Evolutionary conservation across 1,140 invertebrate genomes (phyloP), one percentile per base, ranked within the genome.

Genomic region (Drosophila arizonae): DNA sequence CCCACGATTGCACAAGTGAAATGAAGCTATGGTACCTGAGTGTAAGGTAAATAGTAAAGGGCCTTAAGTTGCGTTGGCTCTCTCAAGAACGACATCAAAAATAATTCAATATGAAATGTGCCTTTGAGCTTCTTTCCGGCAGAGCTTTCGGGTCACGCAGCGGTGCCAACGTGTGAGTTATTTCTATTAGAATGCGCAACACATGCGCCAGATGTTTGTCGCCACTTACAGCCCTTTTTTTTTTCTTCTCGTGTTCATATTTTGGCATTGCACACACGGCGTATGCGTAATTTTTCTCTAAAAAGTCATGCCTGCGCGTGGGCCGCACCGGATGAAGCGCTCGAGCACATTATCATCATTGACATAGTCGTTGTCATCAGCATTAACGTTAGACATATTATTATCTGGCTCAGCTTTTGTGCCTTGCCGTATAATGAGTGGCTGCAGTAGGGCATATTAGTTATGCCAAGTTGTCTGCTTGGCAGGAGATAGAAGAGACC

Each of bases 311-410:
- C 68, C 68, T 39, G 13, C 50, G 62, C 58, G 58, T 63, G 55
- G 62, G 66, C 72, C 69, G 9, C 60, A 41, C 54, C 41, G 65
- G 51, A 48, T 60, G 39, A 28, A 41, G 28, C 17, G 11, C 11
- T 6, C 11, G 11, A 15, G 67, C 39, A 15, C 61, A 63, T 74
- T 57, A 74, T 70, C 36, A 70, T 75, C 66, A 70, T 74, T 65
- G 28, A 45, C 51, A 43, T 48, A 11, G 13, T 17, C 62, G 36
- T 77, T 72, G 73, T 60, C 72, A 82, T 77, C 70, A 84, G 70
- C 70, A 67, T 65, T 87, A 88, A 71, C 72, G 66, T 65, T 75
- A 81, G 69, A 85, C 79, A 36, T 62, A 77, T 77, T 82, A 82
- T 82, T 62, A 79, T 68, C 62, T 57, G n/a, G 60, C 65, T 67